phyloP scores from a whole-genome alignment of 2,888 invertebrate genomes.

The Eugnorisma glareosa region DNA sequence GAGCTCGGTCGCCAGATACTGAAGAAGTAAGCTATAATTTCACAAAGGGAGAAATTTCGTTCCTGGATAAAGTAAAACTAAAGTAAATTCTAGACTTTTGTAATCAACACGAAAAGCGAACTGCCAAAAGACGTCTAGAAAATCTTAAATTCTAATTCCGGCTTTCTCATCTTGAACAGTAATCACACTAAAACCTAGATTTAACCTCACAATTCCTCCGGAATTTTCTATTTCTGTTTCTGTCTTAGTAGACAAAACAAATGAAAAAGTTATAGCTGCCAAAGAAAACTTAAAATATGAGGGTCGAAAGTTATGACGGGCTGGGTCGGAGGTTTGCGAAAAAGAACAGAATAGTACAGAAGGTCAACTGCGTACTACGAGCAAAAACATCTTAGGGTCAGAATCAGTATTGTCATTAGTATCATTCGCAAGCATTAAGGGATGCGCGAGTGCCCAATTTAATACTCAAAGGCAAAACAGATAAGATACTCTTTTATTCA shows the following conservation, averaged over 20 bases:
- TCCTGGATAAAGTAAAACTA: background rate
- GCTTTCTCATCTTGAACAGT: constrained; percentile 26
- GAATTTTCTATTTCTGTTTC: constrained; percentile 48
- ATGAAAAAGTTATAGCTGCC: constrained; percentile 65
- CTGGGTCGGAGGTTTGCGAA: constrained; percentile 1
- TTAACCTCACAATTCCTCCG: constrained; percentile 32
- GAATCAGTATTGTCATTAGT: background rate
- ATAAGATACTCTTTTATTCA: too few relatives aligned
- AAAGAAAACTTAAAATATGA: constrained; percentile 69
- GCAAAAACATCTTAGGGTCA: background rate
- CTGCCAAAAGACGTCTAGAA: constrained; percentile 19
- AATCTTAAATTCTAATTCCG: constrained; percentile 45
- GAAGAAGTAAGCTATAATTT: background rate
- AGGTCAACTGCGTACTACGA: background rate
- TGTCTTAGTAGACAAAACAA: constrained; percentile 54
- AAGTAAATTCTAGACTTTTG: constrained; percentile 23
- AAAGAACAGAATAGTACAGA: background rate
- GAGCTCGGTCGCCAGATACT: too few relatives aligned
- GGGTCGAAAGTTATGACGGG: constrained; percentile 70
- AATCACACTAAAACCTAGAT: constrained; percentile 44
- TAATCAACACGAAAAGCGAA: constrained; percentile 38
- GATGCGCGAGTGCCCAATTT: too few relatives aligned
- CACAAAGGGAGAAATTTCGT: background rate
- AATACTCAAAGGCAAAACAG: too few relatives aligned
- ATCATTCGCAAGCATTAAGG: background rate